A percentile compares a stretch with the other conserved stretches of the same genome.
Conservation (phyloP, 2,888 invertebrate species). For the Amblyjoppa fuscipennis region DNA sequence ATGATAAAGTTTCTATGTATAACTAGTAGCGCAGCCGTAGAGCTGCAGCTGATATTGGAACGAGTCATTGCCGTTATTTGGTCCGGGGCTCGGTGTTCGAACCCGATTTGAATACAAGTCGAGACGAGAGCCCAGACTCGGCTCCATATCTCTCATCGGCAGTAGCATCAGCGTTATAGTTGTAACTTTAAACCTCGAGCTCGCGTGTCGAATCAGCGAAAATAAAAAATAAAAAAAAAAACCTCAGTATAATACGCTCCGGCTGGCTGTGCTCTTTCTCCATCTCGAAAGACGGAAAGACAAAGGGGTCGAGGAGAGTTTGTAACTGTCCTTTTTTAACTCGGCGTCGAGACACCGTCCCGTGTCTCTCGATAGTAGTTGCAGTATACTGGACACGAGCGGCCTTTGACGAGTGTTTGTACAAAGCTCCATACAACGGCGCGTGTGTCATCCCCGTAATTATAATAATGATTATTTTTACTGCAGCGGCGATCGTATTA, state of each 20-base stretch:
- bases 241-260: constrained; percentile 31
- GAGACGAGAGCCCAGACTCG: constrained; percentile 45
- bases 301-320: constrained; percentile 40
- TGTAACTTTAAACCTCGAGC: constrained; percentile 58
- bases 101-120: constrained; percentile 16
- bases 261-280: background rate
- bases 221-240: constrained; percentile 29
- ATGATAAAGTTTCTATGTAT: background rate
- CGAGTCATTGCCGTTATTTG: constrained; percentile 23
- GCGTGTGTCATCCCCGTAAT: constrained; percentile 22
- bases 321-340: background rate
- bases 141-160: constrained; percentile 40
- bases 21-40: constrained; percentile 4
- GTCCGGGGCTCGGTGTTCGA: constrained; percentile 45
- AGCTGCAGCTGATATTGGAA: constrained; percentile 1
- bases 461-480: constrained; percentile 18
- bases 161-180: constrained; percentile 44
- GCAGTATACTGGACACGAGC: constrained; percentile 42
- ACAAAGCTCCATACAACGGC: constrained; percentile 28
- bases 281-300: constrained; percentile 10
- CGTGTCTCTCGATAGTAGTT: background rate
- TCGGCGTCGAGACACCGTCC: constrained; percentile 1
- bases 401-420: constrained; percentile 31
- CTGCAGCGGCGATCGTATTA: constrained; percentile 51
- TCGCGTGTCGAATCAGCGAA: constrained; percentile 57